Evolutionary conservation across 1,140 invertebrate genomes (phyloP), one percentile per base, ranked within the genome.

Genomic region (Chrysomallon squamiferum): DNA sequence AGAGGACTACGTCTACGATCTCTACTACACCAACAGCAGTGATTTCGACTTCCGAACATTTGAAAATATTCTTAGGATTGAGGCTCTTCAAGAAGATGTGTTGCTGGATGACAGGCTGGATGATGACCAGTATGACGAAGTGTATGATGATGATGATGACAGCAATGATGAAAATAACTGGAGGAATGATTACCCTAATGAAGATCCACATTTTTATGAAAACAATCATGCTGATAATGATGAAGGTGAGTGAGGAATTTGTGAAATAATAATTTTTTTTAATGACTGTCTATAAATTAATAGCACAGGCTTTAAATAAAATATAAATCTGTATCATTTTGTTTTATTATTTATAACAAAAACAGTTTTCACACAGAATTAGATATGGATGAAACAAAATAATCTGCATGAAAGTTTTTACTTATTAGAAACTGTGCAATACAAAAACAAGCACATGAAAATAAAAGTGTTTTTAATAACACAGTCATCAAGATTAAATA

Each of bases 161-260:
- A 79, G 77, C 59, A 83, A 84, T 71, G 81, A 79, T 54, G 83
- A 84, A 56, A 66, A 57, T 50, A 84, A 84, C 70, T 84, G 81
- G 81, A 81, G 83, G 57, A 84, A 84, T 73, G 82, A 84, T 66
- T 84, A 84, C 62, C 83, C 83, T 9, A 80, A 83, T 65, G 78
- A 82, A 66, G 80, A 83, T 67, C 80, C 80, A 22, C 65, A 72
- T 18, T 76, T 74, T 27, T 71, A 68, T 62, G 72, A 80, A 25
- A 75, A 78, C 64, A 71, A 72, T 13, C 67, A 72, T 33, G 38
- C 45, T 20, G 77, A 75, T 13, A 70, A 68, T 65, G 41, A 64
- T 22, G 72, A 74, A 72, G 73, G 66, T 32, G 66, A 71, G 35
- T 38, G n/a, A n/a, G n/a, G n/a, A n/a, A n/a, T n/a, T n/a, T n/a